Evolutionary conservation across 2,113 vertebrate genomes (phyloP), one percentile per base, ranked within the genome.

Genomic region (Meles meles): DNA sequence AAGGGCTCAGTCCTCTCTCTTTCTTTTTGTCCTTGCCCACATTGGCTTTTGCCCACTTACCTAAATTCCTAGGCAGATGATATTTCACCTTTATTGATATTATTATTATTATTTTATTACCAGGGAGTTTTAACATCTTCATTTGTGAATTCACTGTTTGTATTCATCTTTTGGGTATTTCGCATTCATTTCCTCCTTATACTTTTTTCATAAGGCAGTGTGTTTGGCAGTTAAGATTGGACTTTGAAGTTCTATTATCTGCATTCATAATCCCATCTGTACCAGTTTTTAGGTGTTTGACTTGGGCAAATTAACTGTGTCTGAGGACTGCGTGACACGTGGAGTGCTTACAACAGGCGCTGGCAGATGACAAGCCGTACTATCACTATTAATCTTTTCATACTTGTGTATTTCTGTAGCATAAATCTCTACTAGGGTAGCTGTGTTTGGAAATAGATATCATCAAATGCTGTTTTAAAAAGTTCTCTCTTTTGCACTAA

Each of bases 81-180:
- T 89, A 55, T 79, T 92, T 84, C 67, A 39, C 42, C 31, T 77
- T 71, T 81, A 31, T 59, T 59, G 44, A 15, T 87, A 31, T 65
- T 20, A 92, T 92, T 25, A 92, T 92, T 87, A 31, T 65, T 25
- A 95, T 92, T 96, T 61, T 67, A 72, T 82, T 37, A 14, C 55
- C 20, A 65, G 80, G 57, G 37, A 90, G 2, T 34, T 90, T 94
- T 29, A 93, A n/a, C 59, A 74, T 81, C 74, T 90, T 71, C 69
- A 79, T 84, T 84, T 95, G 37, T 81, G 1, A 67, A 59, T 74
- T 95, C 63, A 34, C 13, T 97, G 52, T 82, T 29, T 63, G n/a
- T 63, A 76, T 88, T 55, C 23, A 69, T 69, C 67, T 83, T 85
- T 80, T 25, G 81, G 39, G 9, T 93, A 55, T n/a, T 81, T 81